Evolutionary conservation across 1,140 invertebrate genomes (phyloP), one percentile per base, ranked within the genome.

Genomic region (Stratiolaelaps scimitus): DNA sequence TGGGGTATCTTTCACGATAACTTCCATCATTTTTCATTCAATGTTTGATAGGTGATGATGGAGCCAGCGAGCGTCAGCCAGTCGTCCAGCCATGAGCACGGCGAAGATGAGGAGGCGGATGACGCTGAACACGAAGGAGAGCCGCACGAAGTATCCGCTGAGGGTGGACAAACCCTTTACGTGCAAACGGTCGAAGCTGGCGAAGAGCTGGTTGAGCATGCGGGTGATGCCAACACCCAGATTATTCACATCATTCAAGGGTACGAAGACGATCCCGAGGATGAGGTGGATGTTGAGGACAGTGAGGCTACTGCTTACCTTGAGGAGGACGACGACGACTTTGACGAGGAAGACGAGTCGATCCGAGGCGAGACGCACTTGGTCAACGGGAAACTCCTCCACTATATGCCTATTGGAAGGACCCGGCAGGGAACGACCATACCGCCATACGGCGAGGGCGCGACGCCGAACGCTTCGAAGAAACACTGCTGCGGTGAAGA

Each of bases 211-310:
- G 53, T 10, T 4, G 34, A 40, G 34, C 34, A 40, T 10, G 34
- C 34, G 10, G 34, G 34, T 23, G 34, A 26, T 20, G 53, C 26
- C 6, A 60, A 60, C 23, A 60, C 53, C 26, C 53, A 60, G 17
- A 60, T 60, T 23, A 60, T 60, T 20, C 53, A 60, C 23, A 60
- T 60, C 4, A 60, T 60, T 29, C 53, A 60, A 60, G 53, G 20
- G 17, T 60, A 60, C 23, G 26, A 60, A 20, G 53, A 60, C 23
- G 53, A 29, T 34, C 26, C 26, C 23, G 53, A 34, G 15, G 53
- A 60, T 23, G 53, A 60, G 26, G 34, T 60, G 10, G 34, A 40
- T 6, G 34, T 40, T 40, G 34, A 40, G 10, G 34, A 40, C 34
- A 40, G 34, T 40, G 34, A 40, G 34, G 34, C 34, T 40, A 40